A percentile compares a stretch with the other conserved stretches of the same genome.
These are phyloP conservation scores for Leptopilina drosophilae DNA, from an alignment of 2,888 invertebrate genomes.

Conservation along the genomic window DNA sequence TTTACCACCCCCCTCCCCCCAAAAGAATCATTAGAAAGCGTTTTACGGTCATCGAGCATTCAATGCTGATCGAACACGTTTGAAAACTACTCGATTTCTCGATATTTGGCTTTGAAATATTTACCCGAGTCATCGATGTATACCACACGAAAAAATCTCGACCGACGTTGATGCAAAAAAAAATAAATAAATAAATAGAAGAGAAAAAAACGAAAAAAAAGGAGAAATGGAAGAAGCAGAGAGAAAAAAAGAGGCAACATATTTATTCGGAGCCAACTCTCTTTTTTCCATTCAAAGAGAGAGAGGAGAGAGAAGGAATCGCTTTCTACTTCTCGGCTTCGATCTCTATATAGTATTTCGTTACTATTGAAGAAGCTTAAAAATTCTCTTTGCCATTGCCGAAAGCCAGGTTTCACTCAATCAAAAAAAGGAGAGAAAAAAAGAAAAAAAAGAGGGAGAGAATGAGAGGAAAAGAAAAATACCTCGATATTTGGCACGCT, in stretches of 20 bases:
- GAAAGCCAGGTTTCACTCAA: constrained; percentile 25
- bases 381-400: constrained; percentile 29
- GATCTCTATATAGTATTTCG: constrained; percentile 14
- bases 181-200: not conserved
- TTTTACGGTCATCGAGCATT: constrained; percentile 28
- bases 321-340: constrained; percentile 33
- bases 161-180: constrained; percentile 22
- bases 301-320: not conserved
- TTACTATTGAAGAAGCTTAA: constrained; percentile 16
- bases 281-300: constrained; percentile 6
- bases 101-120: constrained; percentile 29
- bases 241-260: constrained; percentile 28
- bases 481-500: constrained; percentile 49
- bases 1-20: not conserved
- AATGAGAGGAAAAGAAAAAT: constrained; percentile 1
- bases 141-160: constrained; percentile 18
- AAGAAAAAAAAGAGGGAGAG: not conserved
- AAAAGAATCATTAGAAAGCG: constrained; percentile 24
- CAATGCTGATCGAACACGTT: constrained; percentile 29
- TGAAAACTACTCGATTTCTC: constrained; percentile 23
- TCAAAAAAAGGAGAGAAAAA: not conserved
- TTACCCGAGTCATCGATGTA: constrained; percentile 15
- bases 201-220: not conserved
- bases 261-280: constrained; percentile 33
- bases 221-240: not conserved